phyloP scores from a whole-genome alignment of 2,797 vertebrate genomes.

The Phalanger gymnotis region DNA sequence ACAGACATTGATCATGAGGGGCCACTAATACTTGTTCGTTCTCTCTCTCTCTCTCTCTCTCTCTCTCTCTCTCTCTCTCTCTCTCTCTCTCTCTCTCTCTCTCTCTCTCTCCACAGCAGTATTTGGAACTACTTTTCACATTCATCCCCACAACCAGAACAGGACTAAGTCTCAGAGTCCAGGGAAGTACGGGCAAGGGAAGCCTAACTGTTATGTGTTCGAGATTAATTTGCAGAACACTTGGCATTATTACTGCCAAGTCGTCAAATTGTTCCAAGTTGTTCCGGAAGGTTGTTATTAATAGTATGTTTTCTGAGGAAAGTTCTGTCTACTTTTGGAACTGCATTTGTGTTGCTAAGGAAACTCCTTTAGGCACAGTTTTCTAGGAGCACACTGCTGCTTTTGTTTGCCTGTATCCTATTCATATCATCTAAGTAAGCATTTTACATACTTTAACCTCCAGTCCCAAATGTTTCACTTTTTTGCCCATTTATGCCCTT shows the following conservation, averaged over 20 bases:
- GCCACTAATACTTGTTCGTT: constrained; percentile 76
- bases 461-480: constrained; percentile 81
- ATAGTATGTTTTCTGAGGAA: constrained; percentile 91
- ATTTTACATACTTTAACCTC: constrained; percentile 84
- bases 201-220: constrained; percentile 85
- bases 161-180: constrained; percentile 76
- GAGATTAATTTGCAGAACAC: constrained; percentile 91
- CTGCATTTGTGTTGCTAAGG: constrained; percentile 90
- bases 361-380: constrained; percentile 89
- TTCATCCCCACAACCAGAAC: constrained; percentile 77
- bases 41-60: constrained; percentile 66
- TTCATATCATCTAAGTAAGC: constrained; percentile 88
- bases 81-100: not conserved
- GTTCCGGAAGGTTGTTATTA: constrained; percentile 92
- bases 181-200: constrained; percentile 83
- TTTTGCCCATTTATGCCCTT: constrained; percentile 78
- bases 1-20: constrained; percentile 77
- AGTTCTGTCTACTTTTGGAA: constrained; percentile 93
- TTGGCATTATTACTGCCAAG: constrained; percentile 90
- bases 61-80: not conserved
- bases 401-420: constrained; percentile 89
- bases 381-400: constrained; percentile 89
- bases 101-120: constrained; percentile 45
- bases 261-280: constrained; percentile 90
- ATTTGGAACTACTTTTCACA: constrained; percentile 82